Conservation (phyloP, 1,140 invertebrate species). For the Drosophila hydei region DNA sequence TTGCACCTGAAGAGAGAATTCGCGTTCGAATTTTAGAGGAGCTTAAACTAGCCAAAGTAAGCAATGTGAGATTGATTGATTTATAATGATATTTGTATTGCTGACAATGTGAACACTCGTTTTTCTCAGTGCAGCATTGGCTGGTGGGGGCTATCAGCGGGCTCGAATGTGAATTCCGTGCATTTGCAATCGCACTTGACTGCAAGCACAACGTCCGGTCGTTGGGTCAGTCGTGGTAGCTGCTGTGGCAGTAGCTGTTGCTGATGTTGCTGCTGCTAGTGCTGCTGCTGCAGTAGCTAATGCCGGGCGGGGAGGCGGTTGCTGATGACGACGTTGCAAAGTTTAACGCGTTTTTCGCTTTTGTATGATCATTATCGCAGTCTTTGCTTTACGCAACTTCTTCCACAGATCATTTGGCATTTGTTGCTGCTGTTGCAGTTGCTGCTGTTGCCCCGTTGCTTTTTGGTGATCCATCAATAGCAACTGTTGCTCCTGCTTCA, state of each 20-base stretch:
- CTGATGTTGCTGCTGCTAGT: slow-evolving; percentile 6
- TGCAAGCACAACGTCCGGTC: slow-evolving; percentile 71
- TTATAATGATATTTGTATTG: no score
- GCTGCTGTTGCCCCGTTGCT: slow-evolving; percentile 41
- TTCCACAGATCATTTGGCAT: slow-evolving; percentile 73
- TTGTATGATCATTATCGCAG: slow-evolving; percentile 80
- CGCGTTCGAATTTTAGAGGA: no score
- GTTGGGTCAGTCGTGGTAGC: slow-evolving; percentile 55
- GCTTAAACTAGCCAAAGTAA: no score
- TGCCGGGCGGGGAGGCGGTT: slow-evolving; percentile 28
- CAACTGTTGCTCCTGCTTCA: slow-evolving; percentile 54
- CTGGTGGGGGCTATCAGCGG: slow-evolving; percentile 12
- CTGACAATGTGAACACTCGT: not conserved
- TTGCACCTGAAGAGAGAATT: no score
- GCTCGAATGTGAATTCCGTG: slow-evolving; percentile 79
- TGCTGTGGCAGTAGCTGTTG: slow-evolving; percentile 17
- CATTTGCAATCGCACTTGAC: slow-evolving; percentile 82
- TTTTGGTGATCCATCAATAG: slow-evolving; percentile 80
- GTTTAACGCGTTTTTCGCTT: slow-evolving; percentile 79
- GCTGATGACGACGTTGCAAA: slow-evolving; percentile 77
- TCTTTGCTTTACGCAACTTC: slow-evolving; percentile 78
- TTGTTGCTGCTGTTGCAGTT: slow-evolving; percentile 41
- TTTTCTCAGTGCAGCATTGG: slow-evolving; percentile 1
- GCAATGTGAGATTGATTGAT: no score
- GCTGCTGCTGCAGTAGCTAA: slow-evolving; percentile 2